Evolutionary conservation across 2,888 invertebrate genomes (phyloP), one percentile per base, ranked within the genome.

Genomic region (Dicyrtomina minuta): DNA sequence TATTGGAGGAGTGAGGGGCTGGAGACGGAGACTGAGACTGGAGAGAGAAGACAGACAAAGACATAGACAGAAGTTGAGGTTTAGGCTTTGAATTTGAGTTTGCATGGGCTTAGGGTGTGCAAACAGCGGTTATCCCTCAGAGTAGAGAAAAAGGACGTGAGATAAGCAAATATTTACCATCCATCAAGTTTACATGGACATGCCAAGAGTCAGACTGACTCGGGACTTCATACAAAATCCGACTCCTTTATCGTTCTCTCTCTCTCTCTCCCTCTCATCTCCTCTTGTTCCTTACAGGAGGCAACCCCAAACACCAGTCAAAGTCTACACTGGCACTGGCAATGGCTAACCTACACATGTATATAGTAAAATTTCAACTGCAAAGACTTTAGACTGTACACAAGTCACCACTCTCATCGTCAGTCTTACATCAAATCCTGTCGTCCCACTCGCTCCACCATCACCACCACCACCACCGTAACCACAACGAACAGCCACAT

Each of bases 141-240:
- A 39, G 8, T 8, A 58, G 39, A n/a, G 39, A 46, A 27, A 27
- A 70, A 68, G 71, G 71, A 75, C 72, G 73, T 73, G 73, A 74
- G 74, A 73, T 75, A 75, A 75, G 72, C 72, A 74, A 75, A 75
- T 74, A 75, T 75, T 75, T 74, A 66, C 69, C 60, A 66, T 73
- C 73, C 67, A 71, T 71, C 73, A 72, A 59, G 41, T 66, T 46
- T 20, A 60, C 60, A 56, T 56, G 24, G 24, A 26, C 60, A 60
- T 33, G 60, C 43, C 46, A 44, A 46, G 46, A 60, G 46, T 59
- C 39, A 43, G 44, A 39, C n/a, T n/a, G 15, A 55, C 24, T 55
- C 17, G 27, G 17, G 43, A 51, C 17, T 27, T 44, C 26, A 33
- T 27, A 27, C 26, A 55, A 58, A 58, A 58, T 39, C 58, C 33